phyloP scores from a whole-genome alignment of 2,113 vertebrate species.

The Odocoileus hemionus region DNA sequence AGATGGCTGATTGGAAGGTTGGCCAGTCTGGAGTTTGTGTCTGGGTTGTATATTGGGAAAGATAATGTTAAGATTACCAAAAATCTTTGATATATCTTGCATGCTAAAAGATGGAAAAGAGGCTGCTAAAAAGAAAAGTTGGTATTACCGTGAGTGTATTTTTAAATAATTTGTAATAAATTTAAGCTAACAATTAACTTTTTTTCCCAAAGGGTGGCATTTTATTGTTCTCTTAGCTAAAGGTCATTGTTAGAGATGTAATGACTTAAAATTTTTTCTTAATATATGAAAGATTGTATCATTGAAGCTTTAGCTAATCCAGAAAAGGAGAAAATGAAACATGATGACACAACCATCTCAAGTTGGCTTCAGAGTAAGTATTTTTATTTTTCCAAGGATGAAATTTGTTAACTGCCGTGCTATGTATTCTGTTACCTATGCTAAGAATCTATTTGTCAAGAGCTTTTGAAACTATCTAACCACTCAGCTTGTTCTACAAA shows the following conservation, averaged over 20 bases:
- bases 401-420: not conserved
- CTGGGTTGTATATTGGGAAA: not conserved
- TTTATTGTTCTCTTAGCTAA: not conserved
- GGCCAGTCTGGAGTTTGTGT: not conserved
- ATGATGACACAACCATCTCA: slow-evolving; percentile 98
- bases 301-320: slow-evolving; percentile 99
- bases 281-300: slow-evolving; percentile 92
- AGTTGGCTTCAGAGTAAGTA: slow-evolving; percentile 98
- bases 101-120: slow-evolving; percentile 10
- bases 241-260: slow-evolving; percentile 27
- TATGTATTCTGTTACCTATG: not conserved
- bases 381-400: slow-evolving; percentile 47
- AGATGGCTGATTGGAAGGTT: slow-evolving; percentile 19
- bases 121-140: not conserved
- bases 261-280: slow-evolving; percentile 74
- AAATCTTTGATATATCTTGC: not conserved
- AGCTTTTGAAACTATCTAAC: not conserved
- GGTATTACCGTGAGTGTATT: not conserved
- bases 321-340: slow-evolving; percentile 99
- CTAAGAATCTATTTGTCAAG: not conserved
- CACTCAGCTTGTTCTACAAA: not conserved
- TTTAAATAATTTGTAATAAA: slow-evolving; percentile 9
- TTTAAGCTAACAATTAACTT: slow-evolving; percentile 4
- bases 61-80: not conserved
- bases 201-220: not conserved